phyloP scores from a whole-genome alignment of 2,888 invertebrate genomes.

The Drosophila ochracea region DNA sequence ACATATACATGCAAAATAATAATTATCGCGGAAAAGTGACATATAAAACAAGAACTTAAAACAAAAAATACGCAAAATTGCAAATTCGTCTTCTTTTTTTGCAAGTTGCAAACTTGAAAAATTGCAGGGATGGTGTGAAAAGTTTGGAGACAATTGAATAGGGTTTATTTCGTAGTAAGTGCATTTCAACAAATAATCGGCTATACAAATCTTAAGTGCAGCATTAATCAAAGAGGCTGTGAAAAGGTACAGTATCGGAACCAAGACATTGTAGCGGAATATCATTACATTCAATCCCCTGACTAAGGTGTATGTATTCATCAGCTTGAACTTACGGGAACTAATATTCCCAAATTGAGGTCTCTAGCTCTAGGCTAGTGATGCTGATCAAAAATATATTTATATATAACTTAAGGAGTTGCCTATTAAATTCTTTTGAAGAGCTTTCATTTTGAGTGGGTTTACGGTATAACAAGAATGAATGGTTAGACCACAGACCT shows the following conservation, averaged over 20 bases:
- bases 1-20: conserved; percentile 29
- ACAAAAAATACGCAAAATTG: conserved; percentile 5
- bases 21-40: conserved; percentile 39
- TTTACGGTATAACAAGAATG: not conserved
- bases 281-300: not conserved
- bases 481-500: not conserved
- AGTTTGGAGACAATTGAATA: too few species aligned
- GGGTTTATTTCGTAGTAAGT: too few species aligned
- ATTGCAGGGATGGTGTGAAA: not conserved
- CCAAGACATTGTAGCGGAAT: not conserved
- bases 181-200: not conserved
- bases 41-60: conserved; percentile 26
- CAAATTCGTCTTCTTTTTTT: not conserved
- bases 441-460: not conserved
- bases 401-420: not conserved
- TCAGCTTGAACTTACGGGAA: not conserved
- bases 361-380: not conserved
- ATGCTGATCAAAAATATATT: not conserved
- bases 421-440: not conserved
- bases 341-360: not conserved
- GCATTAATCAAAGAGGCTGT: too few species aligned
- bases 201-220: not conserved
- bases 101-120: not conserved
- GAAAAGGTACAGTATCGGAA: not conserved
- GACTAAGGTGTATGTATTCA: too few species aligned